Evolutionary conservation across 2,797 vertebrate genomes (phyloP).

Genomic region (Chrysocyon brachyurus): DNA sequence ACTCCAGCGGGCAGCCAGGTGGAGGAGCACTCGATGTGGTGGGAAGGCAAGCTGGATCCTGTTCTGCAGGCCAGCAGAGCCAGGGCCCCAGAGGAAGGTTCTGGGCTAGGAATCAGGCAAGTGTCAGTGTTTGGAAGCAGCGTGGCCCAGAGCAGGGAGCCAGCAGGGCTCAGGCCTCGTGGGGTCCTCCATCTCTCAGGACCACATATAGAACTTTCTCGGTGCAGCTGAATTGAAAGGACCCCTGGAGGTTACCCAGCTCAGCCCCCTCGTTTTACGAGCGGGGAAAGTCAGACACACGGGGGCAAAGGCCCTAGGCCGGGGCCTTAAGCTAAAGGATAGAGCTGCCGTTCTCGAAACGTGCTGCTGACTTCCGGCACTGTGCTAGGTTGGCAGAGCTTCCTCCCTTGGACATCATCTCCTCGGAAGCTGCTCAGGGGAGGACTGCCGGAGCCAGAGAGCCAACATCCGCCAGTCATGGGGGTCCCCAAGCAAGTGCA

Average conservation of each 20-base stretch:
- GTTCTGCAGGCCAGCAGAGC: background rate
- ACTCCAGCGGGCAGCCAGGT: background rate
- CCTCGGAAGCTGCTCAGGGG: background rate
- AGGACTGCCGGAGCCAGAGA: background rate
- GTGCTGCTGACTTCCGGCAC: background rate
- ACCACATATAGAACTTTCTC: background rate
- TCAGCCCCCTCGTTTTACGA: background rate
- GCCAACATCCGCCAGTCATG: accelerated
- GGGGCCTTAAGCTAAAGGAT: background rate
- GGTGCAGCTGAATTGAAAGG: background rate
- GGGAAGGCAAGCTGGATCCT: accelerated
- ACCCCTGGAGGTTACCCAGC: background rate
- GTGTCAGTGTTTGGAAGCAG: background rate
- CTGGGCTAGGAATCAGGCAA: background rate
- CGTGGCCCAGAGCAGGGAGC: accelerated
- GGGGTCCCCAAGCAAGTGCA: accelerated
- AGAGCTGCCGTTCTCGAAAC: background rate
- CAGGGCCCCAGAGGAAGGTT: background rate
- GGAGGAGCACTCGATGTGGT: background rate
- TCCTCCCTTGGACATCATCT: background rate
- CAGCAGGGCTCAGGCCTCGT: background rate
- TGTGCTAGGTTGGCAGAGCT: background rate
- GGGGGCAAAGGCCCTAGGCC: background rate
- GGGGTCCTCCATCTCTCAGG: background rate
- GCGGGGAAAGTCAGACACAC: background rate